Conservation (phyloP, 2,888 invertebrate genomes). For the Hemaris fuciformis region DNA sequence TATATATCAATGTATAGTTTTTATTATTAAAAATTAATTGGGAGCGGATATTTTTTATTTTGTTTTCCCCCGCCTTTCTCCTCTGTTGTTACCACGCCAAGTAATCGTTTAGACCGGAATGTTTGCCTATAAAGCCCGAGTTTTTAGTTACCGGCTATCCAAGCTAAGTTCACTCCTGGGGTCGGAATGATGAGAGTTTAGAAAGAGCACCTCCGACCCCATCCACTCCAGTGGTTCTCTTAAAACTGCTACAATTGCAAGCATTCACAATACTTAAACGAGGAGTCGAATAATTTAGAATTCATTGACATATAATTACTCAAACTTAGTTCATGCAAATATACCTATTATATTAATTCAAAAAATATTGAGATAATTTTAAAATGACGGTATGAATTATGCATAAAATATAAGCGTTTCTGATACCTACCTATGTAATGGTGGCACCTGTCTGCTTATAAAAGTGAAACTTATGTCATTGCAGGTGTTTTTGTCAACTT, state of each 20-base stretch:
- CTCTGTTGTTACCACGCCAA: conserved; percentile 24
- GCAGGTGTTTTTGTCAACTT: conserved; percentile 8
- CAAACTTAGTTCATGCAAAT: background rate
- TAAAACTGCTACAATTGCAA: background rate
- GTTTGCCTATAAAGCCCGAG: conserved; percentile 46
- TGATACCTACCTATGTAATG: background rate
- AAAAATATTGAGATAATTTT: too few relatives aligned
- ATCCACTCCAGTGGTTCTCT: background rate
- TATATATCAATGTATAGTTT: too few relatives aligned
- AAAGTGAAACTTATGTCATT: conserved; percentile 11
- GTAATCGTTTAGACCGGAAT: conserved; percentile 41
- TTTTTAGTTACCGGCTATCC: conserved; percentile 56
- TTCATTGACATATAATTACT: background rate
- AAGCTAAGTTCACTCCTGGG: conserved; percentile 38
- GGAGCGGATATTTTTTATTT: background rate
- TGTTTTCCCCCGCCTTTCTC: conserved; percentile 15
- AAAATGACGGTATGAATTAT: background rate
- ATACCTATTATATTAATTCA: background rate
- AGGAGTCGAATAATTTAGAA: background rate
- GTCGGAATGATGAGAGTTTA: conserved; percentile 26
- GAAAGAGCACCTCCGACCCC: conserved; percentile 12
- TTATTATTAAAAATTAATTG: background rate
- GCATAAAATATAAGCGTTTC: background rate
- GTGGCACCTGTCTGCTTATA: background rate
- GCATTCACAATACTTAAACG: background rate